Conservation (phyloP, 2,888 invertebrate species). For the Timandra comae region DNA sequence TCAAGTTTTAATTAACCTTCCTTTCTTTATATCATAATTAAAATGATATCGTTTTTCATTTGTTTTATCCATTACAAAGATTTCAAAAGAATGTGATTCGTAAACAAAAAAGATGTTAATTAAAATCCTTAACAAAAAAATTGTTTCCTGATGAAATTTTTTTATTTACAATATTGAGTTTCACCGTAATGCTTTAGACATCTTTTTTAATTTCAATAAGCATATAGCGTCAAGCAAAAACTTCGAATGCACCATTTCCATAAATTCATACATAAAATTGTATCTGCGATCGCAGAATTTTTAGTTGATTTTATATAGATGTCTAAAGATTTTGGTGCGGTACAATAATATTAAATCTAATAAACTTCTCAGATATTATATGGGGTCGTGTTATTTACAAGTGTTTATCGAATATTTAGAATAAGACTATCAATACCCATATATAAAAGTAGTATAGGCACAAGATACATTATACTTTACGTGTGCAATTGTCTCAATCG, state of each 20-base stretch:
- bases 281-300: neutral
- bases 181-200: neutral
- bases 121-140: neutral
- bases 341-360: constrained; percentile 4
- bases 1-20: no score
- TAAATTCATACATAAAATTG: neutral
- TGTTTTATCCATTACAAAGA: no score
- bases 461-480: constrained; percentile 48
- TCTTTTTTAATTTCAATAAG: constrained; percentile 1
- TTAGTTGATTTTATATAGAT: neutral
- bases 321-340: neutral
- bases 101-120: neutral
- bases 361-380: constrained; percentile 16
- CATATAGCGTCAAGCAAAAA: constrained; percentile 14
- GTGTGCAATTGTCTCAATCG: constrained; percentile 9
- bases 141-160: neutral
- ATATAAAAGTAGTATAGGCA: constrained; percentile 70
- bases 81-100: no score
- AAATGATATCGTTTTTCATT: neutral
- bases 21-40: neutral
- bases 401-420: constrained; percentile 26
- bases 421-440: constrained; percentile 53
- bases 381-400: constrained; percentile 37
- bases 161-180: neutral
- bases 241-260: no score